Conservation (phyloP, 2,888 invertebrate genomes). For the Drosophila mulleri region DNA sequence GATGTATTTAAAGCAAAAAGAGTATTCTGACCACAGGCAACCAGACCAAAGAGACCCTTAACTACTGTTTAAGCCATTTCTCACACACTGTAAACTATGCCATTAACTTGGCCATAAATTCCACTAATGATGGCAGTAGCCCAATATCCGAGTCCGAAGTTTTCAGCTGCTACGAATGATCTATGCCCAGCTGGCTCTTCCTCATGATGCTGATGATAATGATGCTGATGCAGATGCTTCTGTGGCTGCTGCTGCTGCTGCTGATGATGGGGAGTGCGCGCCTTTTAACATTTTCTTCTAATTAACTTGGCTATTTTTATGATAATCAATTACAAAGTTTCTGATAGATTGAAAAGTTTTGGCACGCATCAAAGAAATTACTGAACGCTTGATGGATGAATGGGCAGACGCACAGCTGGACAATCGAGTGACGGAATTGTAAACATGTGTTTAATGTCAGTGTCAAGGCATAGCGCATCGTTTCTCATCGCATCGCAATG, state of each 20-base stretch:
- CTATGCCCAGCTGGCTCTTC: conserved; percentile 33
- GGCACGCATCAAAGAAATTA: conserved; percentile 64
- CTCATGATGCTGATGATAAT: conserved; percentile 16
- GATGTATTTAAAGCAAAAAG: not conserved
- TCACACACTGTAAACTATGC: conserved; percentile 54
- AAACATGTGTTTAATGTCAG: conserved; percentile 63
- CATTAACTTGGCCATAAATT: conserved; percentile 64
- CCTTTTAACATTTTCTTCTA: conserved; percentile 45
- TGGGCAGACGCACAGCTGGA: conserved; percentile 31
- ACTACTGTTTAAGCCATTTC: conserved; percentile 46
- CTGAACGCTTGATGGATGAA: conserved; percentile 38
- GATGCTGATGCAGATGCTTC: conserved; percentile 16
- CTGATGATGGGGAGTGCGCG: conserved; percentile 21
- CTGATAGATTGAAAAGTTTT: conserved; percentile 46
- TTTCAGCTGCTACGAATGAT: conserved; percentile 33
- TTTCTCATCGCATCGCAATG: not conserved
- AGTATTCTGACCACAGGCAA: conserved; percentile 18
- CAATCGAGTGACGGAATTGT: conserved; percentile 33
- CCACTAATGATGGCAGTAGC: conserved; percentile 60
- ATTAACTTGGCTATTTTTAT: conserved; percentile 71
- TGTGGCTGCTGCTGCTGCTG: conserved; percentile 2
- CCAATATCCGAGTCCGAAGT: conserved; percentile 19
- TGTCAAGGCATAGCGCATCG: conserved; percentile 30
- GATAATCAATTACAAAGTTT: conserved; percentile 80
- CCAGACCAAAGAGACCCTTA: conserved; percentile 8